phyloP scores from a whole-genome alignment of 2,888 invertebrate genomes.

The Mechanitis mazaeus region DNA sequence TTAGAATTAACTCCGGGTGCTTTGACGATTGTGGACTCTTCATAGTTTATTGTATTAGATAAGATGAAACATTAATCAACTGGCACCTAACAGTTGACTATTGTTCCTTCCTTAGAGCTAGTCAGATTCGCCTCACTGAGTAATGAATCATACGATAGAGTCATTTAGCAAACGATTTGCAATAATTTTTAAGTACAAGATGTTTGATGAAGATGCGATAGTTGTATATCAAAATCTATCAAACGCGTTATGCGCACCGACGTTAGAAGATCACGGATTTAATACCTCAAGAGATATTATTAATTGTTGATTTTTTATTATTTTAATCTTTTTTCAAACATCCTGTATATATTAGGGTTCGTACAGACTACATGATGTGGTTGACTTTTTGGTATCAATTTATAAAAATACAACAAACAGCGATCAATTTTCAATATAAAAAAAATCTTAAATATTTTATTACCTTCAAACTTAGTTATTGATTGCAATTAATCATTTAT shows the following conservation, averaged over 20 bases:
- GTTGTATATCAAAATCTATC: slow-evolving; percentile 28
- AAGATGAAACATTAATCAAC: slow-evolving; percentile 31
- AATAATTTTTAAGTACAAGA: slow-evolving; percentile 57
- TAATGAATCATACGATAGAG: slow-evolving; percentile 41
- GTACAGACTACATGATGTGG: slow-evolving; percentile 10
- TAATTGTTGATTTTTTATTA: slow-evolving; percentile 18
- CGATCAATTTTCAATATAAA: no score
- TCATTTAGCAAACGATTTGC: slow-evolving; percentile 43
- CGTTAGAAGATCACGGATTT: slow-evolving; percentile 27
- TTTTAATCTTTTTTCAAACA: slow-evolving; percentile 61
- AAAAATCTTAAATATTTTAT: no score
- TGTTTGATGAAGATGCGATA: slow-evolving; percentile 54
- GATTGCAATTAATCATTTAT: no score
- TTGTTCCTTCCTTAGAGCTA: slow-evolving; percentile 63
- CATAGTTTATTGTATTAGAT: slow-evolving; percentile 72
- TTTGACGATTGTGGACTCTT: slow-evolving; percentile 75
- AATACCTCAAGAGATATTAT: slow-evolving; percentile 35
- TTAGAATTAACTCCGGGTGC: slow-evolving; percentile 75
- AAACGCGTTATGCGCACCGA: slow-evolving; percentile 35
- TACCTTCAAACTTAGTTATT: no score
- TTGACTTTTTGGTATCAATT: slow-evolving; percentile 5
- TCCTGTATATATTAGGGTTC: slow-evolving; percentile 46
- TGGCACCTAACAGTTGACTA: slow-evolving; percentile 41
- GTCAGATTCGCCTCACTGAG: slow-evolving; percentile 61
- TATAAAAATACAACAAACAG: no score